These are phyloP conservation scores for Hypomesus transpacificus DNA, from an alignment of 2,113 vertebrate genomes.

Conservation along the genomic window DNA sequence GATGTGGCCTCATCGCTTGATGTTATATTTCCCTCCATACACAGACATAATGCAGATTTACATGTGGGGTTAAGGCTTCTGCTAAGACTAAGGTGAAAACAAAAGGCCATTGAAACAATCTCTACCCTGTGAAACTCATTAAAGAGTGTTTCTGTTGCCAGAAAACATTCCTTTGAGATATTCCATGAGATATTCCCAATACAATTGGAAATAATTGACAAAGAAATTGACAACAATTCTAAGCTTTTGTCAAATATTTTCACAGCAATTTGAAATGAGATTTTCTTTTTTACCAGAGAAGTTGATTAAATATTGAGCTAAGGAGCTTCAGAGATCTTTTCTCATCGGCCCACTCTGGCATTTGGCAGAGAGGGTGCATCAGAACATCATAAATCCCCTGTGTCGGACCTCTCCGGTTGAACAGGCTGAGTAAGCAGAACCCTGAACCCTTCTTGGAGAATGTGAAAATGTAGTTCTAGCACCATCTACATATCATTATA, in stretches of 20 bases:
- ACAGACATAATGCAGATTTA: neutral
- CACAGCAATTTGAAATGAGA: no score
- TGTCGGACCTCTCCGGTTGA: slow-evolving; percentile 50
- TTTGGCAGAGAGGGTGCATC: slow-evolving; percentile 65
- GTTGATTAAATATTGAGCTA: slow-evolving; percentile 75
- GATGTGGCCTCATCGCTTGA: neutral
- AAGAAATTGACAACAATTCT: no score
- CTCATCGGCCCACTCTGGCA: slow-evolving; percentile 56
- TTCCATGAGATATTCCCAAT: neutral
- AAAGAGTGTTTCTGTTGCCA: no score
- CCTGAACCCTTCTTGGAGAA: slow-evolving; percentile 44
- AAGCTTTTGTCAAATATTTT: slow-evolving; percentile 49
- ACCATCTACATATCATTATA: slow-evolving; percentile 41
- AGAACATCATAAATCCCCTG: slow-evolving; percentile 62
- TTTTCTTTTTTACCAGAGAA: slow-evolving; percentile 48
- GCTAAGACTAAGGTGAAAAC: no score
- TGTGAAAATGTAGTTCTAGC: slow-evolving; percentile 39
- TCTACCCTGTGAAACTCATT: no score
- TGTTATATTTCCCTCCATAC: neutral
- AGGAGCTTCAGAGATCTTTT: slow-evolving; percentile 62
- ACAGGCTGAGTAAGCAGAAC: slow-evolving; percentile 64
- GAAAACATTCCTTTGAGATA: neutral
- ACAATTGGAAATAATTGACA: no score
- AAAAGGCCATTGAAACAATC: no score
- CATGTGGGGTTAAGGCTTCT: neutral